Conservation (phyloP, 2,888 invertebrate species). For the Lithophane semibrunnea region DNA sequence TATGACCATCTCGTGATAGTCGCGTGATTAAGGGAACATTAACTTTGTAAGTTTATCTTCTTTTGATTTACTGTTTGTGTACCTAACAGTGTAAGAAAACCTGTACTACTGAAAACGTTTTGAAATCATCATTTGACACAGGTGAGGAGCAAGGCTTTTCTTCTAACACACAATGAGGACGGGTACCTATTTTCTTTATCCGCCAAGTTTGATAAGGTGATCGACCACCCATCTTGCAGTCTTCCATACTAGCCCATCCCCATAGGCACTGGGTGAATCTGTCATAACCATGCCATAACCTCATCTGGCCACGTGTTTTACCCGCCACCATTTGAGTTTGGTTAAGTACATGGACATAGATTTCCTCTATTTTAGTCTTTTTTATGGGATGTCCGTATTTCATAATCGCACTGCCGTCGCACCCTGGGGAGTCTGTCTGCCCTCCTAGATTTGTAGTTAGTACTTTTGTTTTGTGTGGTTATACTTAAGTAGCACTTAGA, state of each 20-base stretch:
- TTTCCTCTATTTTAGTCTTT: background rate
- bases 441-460: too few relatives aligned
- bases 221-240: too few relatives aligned
- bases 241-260: background rate
- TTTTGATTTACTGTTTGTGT: background rate
- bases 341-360: background rate
- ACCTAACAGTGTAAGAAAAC: background rate
- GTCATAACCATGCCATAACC: background rate
- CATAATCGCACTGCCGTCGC: background rate
- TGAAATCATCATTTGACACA: background rate
- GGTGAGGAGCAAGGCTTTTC: background rate
- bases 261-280: background rate
- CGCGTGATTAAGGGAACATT: constrained; percentile 7
- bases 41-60: background rate
- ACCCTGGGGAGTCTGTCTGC: background rate
- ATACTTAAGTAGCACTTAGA: too few relatives aligned
- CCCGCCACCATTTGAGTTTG: background rate
- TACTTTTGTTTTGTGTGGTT: too few relatives aligned
- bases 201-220: background rate
- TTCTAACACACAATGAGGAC: background rate
- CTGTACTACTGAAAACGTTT: background rate
- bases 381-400: background rate
- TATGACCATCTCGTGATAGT: constrained; percentile 9
- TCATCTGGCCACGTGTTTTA: background rate
- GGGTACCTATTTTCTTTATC: background rate